Base-by-base conservation (phyloP, 2,888 invertebrate genomes). In the Scaptomyza reducta region DNA sequence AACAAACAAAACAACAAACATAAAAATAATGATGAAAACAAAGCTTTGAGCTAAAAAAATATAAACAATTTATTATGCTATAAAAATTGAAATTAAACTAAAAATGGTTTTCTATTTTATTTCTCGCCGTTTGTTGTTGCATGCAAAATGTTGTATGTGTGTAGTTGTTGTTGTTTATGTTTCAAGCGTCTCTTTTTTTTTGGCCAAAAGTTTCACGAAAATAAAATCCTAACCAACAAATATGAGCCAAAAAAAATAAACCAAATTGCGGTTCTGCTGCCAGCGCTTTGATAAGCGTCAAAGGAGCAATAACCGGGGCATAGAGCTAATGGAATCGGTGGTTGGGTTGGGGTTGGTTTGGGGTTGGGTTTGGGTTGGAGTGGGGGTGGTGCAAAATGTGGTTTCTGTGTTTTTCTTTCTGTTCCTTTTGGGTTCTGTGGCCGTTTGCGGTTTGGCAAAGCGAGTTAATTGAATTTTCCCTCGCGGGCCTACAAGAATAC, bases 381-480 rank as follows among this genome's bases (percentile, higher is more conserved):
- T 13, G 7, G 25, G 11, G 6, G 31, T 16, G 46, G n/a, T 16
- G 27, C 10, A 38, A 35, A 40, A 16, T 22, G 10, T 29, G 44
- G 16, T 10, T 45, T 13, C 3, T 13, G 13, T 35, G 13, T 58
- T 53, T 44, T 51, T 59, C 38, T n/a, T 41, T 41, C 16, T 35
- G 2, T 35, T 62, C 41, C 5, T 49, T 22, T 22, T 22, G 3
- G 22, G 22, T 29, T 50, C 25, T 11, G 27, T 65, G 54, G 47
- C 47, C 54, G 56, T 33, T 63, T 79, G 77, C 35, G 79, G 86
- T 72, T 74, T 65, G 68, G 63, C 64, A 73, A 73, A 59, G 60
- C 38, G 51, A 78, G 84, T 75, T 80, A 77, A 82, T 82, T 82
- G 87, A 87, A 80, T 80, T 80, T 79, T 67, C 70, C 10, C 55